Evolutionary conservation across 2,113 vertebrate species (phyloP).

Genomic region (Chrysochloris asiatica): DNA sequence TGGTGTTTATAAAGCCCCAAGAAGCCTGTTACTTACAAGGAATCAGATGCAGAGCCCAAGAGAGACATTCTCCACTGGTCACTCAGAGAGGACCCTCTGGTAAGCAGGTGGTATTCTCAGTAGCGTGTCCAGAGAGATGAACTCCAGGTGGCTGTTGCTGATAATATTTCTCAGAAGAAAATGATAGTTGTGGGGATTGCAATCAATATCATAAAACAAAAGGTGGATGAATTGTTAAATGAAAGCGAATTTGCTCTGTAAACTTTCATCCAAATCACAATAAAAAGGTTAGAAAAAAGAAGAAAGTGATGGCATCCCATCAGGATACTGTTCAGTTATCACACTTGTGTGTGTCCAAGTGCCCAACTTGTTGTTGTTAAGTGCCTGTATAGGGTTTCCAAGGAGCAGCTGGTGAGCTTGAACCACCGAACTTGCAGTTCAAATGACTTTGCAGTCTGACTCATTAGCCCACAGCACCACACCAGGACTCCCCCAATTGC

Average conservation of each 20-base stretch:
- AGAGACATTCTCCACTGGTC: not conserved
- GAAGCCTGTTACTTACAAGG: not conserved
- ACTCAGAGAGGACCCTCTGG: not conserved
- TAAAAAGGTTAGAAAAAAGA: too few relatives aligned
- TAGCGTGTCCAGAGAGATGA: not conserved
- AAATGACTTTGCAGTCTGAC: too few relatives aligned
- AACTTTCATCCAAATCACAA: too few relatives aligned
- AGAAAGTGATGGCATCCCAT: not conserved
- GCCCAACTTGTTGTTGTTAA: too few relatives aligned
- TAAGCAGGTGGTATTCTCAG: not conserved
- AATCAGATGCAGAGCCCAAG: not conserved
- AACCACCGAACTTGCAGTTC: too few relatives aligned
- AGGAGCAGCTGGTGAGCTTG: too few relatives aligned
- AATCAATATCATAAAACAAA: too few relatives aligned
- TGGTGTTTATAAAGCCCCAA: not conserved
- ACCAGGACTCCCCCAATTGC: too few relatives aligned
- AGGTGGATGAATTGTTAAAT: too few relatives aligned
- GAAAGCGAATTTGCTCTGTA: too few relatives aligned
- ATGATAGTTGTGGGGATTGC: not conserved
- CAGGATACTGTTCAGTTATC: not conserved
- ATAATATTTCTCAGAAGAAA: not conserved
- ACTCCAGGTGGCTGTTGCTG: constrained; percentile 1
- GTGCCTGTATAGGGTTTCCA: too few relatives aligned
- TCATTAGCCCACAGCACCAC: too few relatives aligned
- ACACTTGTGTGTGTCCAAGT: not conserved